Evolutionary conservation across 1,140 invertebrate genomes (phyloP), one percentile per base, ranked within the genome.

Genomic region (Musca vetustissima): DNA sequence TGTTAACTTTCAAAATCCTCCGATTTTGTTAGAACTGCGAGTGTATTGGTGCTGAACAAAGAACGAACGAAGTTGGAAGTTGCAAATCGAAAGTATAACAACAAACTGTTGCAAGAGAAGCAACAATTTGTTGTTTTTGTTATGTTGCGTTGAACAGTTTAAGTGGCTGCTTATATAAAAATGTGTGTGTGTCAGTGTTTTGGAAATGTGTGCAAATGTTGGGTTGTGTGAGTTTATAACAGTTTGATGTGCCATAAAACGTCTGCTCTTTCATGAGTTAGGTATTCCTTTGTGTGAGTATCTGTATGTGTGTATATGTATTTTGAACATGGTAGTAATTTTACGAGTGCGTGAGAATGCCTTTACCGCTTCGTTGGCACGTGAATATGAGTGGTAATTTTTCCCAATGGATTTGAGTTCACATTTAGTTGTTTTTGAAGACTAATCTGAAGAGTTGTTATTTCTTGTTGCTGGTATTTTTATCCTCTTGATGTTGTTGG

Each of bases 51-150:
- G 14, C 19, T 57, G 22, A 28, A 57, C 22, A 57, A 28, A 28
- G 19, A n/a, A n/a, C 4, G 1, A 28, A 28, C 53, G 24, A 43
- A 43, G 36, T 43, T 43, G 36, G 36, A 43, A 11, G 36, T 43
- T 43, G 36, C 36, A 43, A 43, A 43, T 4, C 11, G 1, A 13
- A 9, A 13, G 24, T 57, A 57, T 57, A 57, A 57, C 53, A 57
- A 11, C 53, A 57, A 57, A 57, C 53, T 57, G 53, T 57, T 57
- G 53, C 53, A 25, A 57, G 53, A 57, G 53, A 57, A 57, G 53
- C 53, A 57, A 57, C 53, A 57, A 57, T 57, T 57, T 57, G 53
- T 57, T 57, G 53, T 24, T 57, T 24, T 57, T 57, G 53, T 22
- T 28, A 57, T 43, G 36, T 25, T 57, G 53, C 24, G 36, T 43